Base-by-base conservation (phyloP, 2,113 vertebrate species). In the Acanthochromis polyacanthus region DNA sequence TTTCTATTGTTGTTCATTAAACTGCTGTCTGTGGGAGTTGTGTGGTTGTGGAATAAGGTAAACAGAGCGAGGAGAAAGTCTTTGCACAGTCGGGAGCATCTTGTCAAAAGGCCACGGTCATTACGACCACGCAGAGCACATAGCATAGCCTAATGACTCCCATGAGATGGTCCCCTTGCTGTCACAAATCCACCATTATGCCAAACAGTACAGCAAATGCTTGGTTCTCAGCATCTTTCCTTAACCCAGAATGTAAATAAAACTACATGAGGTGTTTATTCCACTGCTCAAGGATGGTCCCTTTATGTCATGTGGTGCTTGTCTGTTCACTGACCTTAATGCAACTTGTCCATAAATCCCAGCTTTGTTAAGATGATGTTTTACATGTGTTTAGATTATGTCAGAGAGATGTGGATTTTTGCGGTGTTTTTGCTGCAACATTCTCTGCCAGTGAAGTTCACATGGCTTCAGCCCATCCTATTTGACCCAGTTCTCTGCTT, bases 31-130 rank as follows among this genome's bases (percentile, higher is more conserved):
- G 25, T 28, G 23, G 50, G 43, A 70, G n/a, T 7, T 30, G 38
- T 72, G 48, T 48, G 25, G 17, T 19, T 57, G 56, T 70, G 55
- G 23, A 80, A 48, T 14, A 63, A 64, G 53, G n/a, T 36, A 43
- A 62, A 62, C 28, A 59, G 50, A 57, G n/a, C 12, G 50, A 62
- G 46, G 43, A 50, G 46, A 46, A 38, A 61, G 28, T 65, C 22
- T 77, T 48, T 4, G 19, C 81, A 60, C 78, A 6, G 43, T 22
- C n/a, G 64, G 73, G 65, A 75, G 22, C 72, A 0, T 85, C 74
- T 71, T 63, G 38, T 79, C 52, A 81, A 71, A 87, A 52, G 60
- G 51, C 53, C 38, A 46, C 58, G 52, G 62, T 71, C 81, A 74
- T 84, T 76, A 77, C 48, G 75, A 60, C 46, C 64, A 71, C 10